A percentile compares a stretch with the other conserved stretches of the same genome.
Evolutionary conservation across 2,113 vertebrate species (phyloP).

Genomic region (Thamnophis sirtalis): DNA sequence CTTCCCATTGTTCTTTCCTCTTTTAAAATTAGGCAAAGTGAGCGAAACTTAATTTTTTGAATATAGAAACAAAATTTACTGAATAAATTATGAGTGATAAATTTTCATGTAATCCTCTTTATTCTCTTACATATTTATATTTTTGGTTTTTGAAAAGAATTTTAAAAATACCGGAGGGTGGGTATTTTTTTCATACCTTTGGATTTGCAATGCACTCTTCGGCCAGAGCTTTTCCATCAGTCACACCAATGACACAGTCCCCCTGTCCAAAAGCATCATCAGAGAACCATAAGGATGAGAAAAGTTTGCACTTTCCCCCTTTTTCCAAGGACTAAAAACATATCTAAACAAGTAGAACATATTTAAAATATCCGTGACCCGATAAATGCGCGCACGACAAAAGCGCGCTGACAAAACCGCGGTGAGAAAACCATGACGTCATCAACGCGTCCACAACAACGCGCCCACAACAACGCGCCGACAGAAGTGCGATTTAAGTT

Average conservation of each 20-base stretch:
- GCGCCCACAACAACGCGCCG: too few relatives aligned
- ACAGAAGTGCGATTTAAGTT: too few relatives aligned
- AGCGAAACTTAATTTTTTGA: neutral
- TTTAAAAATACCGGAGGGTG: neutral
- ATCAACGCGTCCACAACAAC: too few relatives aligned
- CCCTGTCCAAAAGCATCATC: slow-evolving; percentile 39
- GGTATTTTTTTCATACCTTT: slow-evolving; percentile 37
- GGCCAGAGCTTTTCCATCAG: neutral
- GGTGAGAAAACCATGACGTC: too few relatives aligned
- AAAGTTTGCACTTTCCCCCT: neutral
- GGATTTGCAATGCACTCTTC: slow-evolving; percentile 36
- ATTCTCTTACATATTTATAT: neutral
- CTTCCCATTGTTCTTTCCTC: neutral
- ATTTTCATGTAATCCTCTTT: neutral
- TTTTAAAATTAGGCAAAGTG: neutral
- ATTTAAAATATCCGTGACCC: neutral
- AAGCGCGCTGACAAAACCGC: too few relatives aligned
- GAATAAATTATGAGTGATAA: neutral
- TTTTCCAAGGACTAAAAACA: neutral
- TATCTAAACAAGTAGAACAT: neutral
- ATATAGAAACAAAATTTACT: neutral
- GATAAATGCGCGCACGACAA: too few relatives aligned
- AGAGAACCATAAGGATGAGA: neutral
- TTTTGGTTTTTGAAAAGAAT: neutral
- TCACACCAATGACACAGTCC: slow-evolving; percentile 37